Evolutionary conservation across 2,113 vertebrate species (phyloP).

Genomic region (Edolisoma coerulescens): DNA sequence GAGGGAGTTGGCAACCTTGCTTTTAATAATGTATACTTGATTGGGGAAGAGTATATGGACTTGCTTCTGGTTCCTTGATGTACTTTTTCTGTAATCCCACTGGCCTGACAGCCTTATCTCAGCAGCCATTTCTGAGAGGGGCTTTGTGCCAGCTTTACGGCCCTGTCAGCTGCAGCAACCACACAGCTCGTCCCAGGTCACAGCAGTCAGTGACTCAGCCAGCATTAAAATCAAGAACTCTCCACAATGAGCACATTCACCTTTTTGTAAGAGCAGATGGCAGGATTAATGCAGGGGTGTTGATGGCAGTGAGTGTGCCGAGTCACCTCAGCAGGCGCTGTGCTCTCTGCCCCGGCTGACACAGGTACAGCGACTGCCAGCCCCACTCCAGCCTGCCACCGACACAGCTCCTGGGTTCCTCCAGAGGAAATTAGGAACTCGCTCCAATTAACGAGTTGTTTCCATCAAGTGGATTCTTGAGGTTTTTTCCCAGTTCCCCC

Average conservation of each 20-base stretch:
- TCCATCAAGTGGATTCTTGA: background rate
- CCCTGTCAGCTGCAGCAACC: background rate
- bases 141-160: background rate
- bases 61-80: background rate
- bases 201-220: background rate
- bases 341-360: background rate
- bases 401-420: background rate
- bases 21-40: background rate
- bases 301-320: background rate
- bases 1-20: background rate
- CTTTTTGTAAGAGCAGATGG: background rate
- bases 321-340: background rate
- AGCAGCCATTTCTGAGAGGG: background rate
- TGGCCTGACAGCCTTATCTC: background rate
- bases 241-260: background rate
- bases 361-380: accelerated
- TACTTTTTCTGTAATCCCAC: background rate
- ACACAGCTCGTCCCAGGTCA: background rate
- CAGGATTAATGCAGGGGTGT: background rate
- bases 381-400: background rate
- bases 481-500: background rate
- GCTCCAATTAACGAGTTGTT: background rate
- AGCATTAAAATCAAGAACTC: background rate
- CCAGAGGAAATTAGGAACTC: background rate
- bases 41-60: background rate